Conservation (phyloP, 2,113 vertebrate genomes). For the Lynx canadensis region DNA sequence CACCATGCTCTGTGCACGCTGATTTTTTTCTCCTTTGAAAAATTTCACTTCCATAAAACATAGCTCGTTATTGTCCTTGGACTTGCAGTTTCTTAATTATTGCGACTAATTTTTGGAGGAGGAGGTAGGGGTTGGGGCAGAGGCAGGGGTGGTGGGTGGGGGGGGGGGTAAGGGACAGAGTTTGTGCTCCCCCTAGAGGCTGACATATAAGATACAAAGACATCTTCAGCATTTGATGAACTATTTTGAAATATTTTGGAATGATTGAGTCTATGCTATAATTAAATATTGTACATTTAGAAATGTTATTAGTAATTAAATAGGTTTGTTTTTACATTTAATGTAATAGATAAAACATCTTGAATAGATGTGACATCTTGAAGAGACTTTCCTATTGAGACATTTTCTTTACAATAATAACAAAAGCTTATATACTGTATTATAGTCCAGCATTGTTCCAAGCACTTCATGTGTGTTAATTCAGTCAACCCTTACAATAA, state of each 20-base stretch:
- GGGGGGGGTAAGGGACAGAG: neutral
- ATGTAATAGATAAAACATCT: neutral
- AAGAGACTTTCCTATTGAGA: conserved; percentile 19
- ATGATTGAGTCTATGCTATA: conserved; percentile 42
- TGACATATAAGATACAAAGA: conserved; percentile 16
- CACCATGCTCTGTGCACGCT: neutral
- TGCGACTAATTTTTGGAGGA: conserved; percentile 6
- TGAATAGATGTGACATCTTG: neutral
- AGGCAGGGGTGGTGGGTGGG: neutral
- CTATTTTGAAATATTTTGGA: conserved; percentile 50
- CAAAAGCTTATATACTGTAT: conserved; percentile 1
- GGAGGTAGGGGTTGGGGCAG: neutral
- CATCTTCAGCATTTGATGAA: conserved; percentile 14
- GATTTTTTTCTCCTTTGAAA: conserved; percentile 10
- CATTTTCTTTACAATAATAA: conserved; percentile 39
- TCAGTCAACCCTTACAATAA: conserved; percentile 6
- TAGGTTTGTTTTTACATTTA: conserved; percentile 35
- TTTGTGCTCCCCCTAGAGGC: neutral
- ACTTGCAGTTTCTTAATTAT: conserved; percentile 10
- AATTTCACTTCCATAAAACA: neutral
- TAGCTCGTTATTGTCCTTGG: neutral
- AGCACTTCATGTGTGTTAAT: neutral
- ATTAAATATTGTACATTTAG: conserved; percentile 52
- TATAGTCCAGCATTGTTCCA: conserved; percentile 4
- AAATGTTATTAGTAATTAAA: conserved; percentile 58